A percentile compares a stretch with the other conserved stretches of the same genome.
phyloP scores from a whole-genome alignment of 1,140 invertebrate genomes.

The Medauroidea extradentata region DNA sequence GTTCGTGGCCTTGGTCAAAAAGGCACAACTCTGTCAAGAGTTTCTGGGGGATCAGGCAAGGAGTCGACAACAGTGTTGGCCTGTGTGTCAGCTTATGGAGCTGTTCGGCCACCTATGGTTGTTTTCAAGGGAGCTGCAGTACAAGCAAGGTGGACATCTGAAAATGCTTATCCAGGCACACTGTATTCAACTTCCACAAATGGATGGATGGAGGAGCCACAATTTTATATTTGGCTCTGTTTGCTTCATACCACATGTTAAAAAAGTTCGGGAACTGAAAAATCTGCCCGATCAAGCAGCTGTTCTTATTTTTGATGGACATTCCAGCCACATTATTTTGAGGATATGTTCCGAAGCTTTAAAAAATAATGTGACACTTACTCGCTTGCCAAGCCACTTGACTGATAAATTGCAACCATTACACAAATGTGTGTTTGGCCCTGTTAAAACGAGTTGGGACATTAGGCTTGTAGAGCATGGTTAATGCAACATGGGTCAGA shows the following conservation, averaged over 20 bases:
- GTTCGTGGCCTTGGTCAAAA: conserved; percentile 25
- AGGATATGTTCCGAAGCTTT: conserved; percentile 22
- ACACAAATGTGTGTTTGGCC: conserved; percentile 13
- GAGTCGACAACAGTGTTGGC: conserved; percentile 31
- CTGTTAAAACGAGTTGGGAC: conserved; percentile 5
- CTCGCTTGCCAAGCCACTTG: conserved; percentile 32
- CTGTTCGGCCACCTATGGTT: conserved; percentile 31
- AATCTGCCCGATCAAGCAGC: conserved; percentile 3
- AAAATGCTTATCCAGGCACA: conserved; percentile 30
- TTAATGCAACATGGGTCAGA: conserved; percentile 12
- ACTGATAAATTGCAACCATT: conserved; percentile 28
- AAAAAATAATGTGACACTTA: conserved; percentile 25
- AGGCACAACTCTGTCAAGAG: conserved; percentile 25
- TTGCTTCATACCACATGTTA: neutral
- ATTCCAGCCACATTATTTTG: conserved; percentile 28
- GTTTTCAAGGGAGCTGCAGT: conserved; percentile 31
- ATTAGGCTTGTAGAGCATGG: conserved; percentile 7
- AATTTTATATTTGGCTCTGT: conserved; percentile 31
- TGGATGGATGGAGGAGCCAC: conserved; percentile 34
- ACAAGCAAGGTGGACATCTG: conserved; percentile 31
- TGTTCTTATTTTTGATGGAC: conserved; percentile 26
- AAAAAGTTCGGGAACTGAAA: neutral
- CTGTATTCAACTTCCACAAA: conserved; percentile 31
- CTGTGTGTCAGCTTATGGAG: conserved; percentile 29
- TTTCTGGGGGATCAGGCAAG: conserved; percentile 29